These are phyloP conservation scores for Anagrus nilaparvatae DNA, from an alignment of 1,140 invertebrate species.

Conservation along the genomic window DNA sequence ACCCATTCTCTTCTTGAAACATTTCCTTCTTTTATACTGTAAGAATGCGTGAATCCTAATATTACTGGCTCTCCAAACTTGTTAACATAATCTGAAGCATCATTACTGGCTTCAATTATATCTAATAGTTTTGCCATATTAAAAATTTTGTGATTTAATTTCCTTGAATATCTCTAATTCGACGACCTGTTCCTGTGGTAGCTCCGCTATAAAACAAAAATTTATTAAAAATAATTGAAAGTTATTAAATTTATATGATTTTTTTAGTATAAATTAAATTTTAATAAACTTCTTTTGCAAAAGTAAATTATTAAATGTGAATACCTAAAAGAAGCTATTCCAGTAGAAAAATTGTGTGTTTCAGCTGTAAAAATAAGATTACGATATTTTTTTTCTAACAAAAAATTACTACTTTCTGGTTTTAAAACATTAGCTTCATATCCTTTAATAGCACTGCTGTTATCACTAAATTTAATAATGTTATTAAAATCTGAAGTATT, in stretches of 20 bases:
- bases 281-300: neutral
- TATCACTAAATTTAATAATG: constrained; percentile 95
- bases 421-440: constrained; percentile 57
- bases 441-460: constrained; percentile 91
- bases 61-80: constrained; percentile 97
- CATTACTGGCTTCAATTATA: constrained; percentile 92
- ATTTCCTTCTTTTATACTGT: constrained; percentile 60
- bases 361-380: constrained; percentile 98
- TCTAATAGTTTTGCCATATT: constrained; percentile 86
- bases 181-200: constrained; percentile 91
- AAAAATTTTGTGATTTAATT: no score
- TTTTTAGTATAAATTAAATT: no score
- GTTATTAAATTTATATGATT: neutral
- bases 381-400: constrained; percentile 47
- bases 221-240: neutral
- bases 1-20: constrained; percentile 82
- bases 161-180: constrained; percentile 89
- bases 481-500: constrained; percentile 80
- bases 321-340: constrained; percentile 75
- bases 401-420: constrained; percentile 60
- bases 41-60: constrained; percentile 82
- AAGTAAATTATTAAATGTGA: constrained; percentile 1
- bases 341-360: constrained; percentile 98
- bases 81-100: constrained; percentile 97
- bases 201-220: constrained; percentile 62